Percentiles rank a stretch among this genome's conserved stretches.
These are phyloP conservation scores for Eutrigla gurnardus DNA, from an alignment of 2,797 vertebrate genomes.

Conservation along the genomic window DNA sequence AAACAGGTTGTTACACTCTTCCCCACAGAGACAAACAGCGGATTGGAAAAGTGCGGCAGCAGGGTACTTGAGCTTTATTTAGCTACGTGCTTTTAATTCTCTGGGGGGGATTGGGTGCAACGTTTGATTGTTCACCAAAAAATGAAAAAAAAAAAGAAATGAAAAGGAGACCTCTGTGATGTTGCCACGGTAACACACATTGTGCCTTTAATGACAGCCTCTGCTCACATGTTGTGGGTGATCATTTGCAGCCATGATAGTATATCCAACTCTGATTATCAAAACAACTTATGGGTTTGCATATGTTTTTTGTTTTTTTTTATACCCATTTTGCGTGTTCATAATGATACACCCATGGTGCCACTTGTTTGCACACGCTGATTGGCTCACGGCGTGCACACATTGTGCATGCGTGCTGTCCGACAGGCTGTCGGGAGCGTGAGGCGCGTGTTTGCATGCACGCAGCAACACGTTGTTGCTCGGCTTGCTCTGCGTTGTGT, in stretches of 20 bases:
- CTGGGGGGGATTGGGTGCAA: slow-evolving; percentile 73
- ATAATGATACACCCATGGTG: slow-evolving; percentile 32
- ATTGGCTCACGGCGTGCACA: slow-evolving; percentile 55
- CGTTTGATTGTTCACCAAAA: slow-evolving; percentile 74
- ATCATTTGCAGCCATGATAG: slow-evolving; percentile 75
- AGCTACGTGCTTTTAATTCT: slow-evolving; percentile 80
- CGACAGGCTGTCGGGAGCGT: slow-evolving; percentile 30
- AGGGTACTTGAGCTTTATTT: slow-evolving; percentile 81
- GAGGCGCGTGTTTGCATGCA: slow-evolving; percentile 39
- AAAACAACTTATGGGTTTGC: slow-evolving; percentile 37
- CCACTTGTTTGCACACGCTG: slow-evolving; percentile 56
- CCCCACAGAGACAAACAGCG: slow-evolving; percentile 71
- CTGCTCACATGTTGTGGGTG: slow-evolving; percentile 73
- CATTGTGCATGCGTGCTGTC: slow-evolving; percentile 42
- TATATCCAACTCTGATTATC: slow-evolving; percentile 42
- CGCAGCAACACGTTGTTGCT: slow-evolving; percentile 59
- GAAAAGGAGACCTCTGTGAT: slow-evolving; percentile 75
- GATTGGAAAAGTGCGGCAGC: slow-evolving; percentile 69
- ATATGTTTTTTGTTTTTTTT: slow-evolving; percentile 8
- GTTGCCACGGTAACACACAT: slow-evolving; percentile 84
- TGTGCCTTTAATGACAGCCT: slow-evolving; percentile 81
- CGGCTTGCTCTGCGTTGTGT: slow-evolving; percentile 39
- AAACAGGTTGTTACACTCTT: slow-evolving; percentile 75
- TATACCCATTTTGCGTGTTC: slow-evolving; percentile 24
- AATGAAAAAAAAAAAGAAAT: slow-evolving; percentile 62